Evolutionary conservation across 1,140 invertebrate genomes (phyloP), one percentile per base, ranked within the genome.

Genomic region (Drosophila kurseongensis): DNA sequence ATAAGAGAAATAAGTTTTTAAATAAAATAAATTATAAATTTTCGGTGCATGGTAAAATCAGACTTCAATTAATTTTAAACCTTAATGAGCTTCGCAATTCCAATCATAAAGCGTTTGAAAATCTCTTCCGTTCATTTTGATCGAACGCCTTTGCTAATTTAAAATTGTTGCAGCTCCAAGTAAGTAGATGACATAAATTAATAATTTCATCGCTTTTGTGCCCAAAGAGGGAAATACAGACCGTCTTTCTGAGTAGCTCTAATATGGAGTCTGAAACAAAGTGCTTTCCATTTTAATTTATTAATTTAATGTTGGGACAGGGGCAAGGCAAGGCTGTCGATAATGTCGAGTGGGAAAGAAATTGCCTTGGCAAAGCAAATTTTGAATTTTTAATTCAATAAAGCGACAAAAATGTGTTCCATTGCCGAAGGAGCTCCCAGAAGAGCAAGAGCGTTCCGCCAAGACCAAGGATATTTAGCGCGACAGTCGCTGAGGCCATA

Each of bases 371-470:
- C 52, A 75, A 58, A 65, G 74, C 38, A 77, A 68, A 77, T 76
- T 88, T 89, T 83, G 72, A 71, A 83, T 89, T 89, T 89, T 88
- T 88, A 88, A 88, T 88, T 88, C 84, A 88, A 88, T 88, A 88
- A 88, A 89, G 84, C 79, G 75, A 59, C 83, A 89, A 80, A 73
- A 83, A 83, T 80, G 47, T 51, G 79, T 83, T 71, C 71, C 68
- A 88, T 86, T 82, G 78, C 73, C 57, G 42, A 68, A 59, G 40
- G 60, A 65, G 50, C 60, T 40, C 29, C 59, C 59, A 16, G 42
- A n/a, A 27, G 36, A 27, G 38, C 23, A 51, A 61, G 38, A 51
- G 51, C 38, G 32, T 41, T 48, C 41, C 36, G 50, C 35, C 40
- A 59, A 42, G 9, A 38, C 48, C 55, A 62, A 41, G 75, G 59